A percentile compares a stretch with the other conserved stretches of the same genome.
phyloP scores from a whole-genome alignment of 2,113 vertebrate species.

The Colaptes auratus region DNA sequence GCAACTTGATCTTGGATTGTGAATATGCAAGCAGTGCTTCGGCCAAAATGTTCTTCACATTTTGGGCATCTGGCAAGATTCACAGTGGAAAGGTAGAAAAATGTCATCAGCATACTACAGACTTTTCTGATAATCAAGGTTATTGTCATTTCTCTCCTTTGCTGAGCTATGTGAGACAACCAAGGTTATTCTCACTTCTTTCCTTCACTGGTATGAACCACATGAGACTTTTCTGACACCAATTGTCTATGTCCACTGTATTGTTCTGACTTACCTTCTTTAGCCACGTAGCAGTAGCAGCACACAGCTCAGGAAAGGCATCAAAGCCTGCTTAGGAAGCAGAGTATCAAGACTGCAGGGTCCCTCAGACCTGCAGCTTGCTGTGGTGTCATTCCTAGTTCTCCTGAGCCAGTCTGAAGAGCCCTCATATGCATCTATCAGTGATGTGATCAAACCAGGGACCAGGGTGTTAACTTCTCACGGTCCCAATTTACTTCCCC shows the following conservation, averaged over 20 bases:
- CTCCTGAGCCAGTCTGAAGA: background rate
- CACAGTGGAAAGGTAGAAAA: background rate
- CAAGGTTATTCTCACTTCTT: background rate
- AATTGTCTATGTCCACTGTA: background rate
- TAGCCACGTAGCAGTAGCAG: background rate
- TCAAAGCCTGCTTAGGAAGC: background rate
- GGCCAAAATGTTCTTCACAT: rapidly evolving
- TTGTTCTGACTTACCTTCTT: background rate
- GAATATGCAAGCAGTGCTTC: rapidly evolving
- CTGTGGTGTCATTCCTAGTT: background rate
- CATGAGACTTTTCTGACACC: background rate
- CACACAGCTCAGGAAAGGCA: background rate
- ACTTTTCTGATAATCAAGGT: background rate
- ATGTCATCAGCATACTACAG: background rate
- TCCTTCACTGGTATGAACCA: background rate
- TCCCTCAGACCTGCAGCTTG: background rate
- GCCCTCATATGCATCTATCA: background rate
- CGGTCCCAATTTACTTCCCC: background rate
- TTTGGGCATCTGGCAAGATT: background rate
- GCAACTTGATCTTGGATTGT: background rate
- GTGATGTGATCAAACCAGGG: background rate
- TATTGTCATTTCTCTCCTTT: background rate
- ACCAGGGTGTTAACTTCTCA: background rate
- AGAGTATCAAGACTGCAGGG: background rate
- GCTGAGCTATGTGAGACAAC: background rate